phyloP scores from a whole-genome alignment of 2,888 invertebrate genomes.

The Ectemnius lituratus region DNA sequence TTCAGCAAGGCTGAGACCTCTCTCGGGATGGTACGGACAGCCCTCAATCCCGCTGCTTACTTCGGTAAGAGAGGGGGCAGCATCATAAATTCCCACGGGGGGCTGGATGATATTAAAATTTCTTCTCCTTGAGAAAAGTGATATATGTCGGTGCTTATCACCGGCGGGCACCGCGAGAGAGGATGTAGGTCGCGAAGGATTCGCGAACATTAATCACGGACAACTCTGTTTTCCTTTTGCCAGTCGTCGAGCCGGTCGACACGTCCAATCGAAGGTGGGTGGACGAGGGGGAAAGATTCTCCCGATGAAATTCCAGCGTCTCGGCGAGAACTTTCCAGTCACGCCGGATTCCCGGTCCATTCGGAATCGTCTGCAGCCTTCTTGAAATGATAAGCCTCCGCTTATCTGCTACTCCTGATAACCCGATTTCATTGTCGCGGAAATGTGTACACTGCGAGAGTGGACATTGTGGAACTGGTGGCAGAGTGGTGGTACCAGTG shows the following conservation, averaged over 20 bases:
- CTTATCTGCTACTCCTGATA: no score
- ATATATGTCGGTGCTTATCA: slow-evolving; percentile 49
- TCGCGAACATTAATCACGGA: slow-evolving; percentile 51
- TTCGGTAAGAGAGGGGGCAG: slow-evolving; percentile 12
- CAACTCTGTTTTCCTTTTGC: slow-evolving; percentile 25
- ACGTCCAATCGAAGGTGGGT: no score
- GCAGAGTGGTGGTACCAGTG: no score
- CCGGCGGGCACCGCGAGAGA: slow-evolving; percentile 6
- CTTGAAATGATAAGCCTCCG: no score
- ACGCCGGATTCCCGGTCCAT: no score
- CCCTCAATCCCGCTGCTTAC: slow-evolving; percentile 30
- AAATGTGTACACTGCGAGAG: no score
- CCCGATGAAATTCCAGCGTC: no score
- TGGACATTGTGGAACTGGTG: slow-evolving; percentile 29
- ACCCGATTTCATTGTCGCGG: no score
- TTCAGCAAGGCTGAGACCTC: slow-evolving; percentile 16
- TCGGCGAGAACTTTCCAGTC: no score
- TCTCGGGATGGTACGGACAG: slow-evolving; percentile 31
- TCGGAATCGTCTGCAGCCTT: no score
- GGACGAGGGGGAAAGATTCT: no score
- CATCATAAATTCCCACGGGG: slow-evolving; percentile 51
- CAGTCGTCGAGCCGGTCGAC: background rate
- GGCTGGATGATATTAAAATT: slow-evolving; percentile 58
- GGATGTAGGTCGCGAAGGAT: slow-evolving; percentile 27
- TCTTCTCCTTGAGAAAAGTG: slow-evolving; percentile 39